Base-by-base conservation (phyloP, 2,888 invertebrate species). In the Amblyjoppa fuscipennis region DNA sequence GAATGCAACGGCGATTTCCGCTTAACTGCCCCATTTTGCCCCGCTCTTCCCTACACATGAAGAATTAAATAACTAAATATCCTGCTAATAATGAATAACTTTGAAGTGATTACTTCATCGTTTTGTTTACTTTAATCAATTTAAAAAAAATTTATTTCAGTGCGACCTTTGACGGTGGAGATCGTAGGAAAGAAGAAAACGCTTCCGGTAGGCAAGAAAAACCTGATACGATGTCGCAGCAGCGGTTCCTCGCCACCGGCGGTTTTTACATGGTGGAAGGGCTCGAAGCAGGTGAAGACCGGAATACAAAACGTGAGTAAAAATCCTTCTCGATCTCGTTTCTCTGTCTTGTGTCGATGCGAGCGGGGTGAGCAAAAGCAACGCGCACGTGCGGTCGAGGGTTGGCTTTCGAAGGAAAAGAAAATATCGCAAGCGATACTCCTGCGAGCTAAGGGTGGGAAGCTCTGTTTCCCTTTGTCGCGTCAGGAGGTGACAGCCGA, bases 251-350 rank as follows among this genome's bases (percentile, higher is more conserved):
- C 97, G 88, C 98, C 98, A 13, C 96, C 97, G 87, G 98, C 98
- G 1, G 95, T 96, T 85, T 96, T 98, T 92, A 97, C 97, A 77
- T 98, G 98, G 98, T 98, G 97, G 97, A 98, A 97, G 94, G 97
- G 97, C 90, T 97, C 96, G 92, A 96, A 97, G 91, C 97, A 97
- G 94, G 95, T 98, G 86, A 97, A 97, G 94, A 96, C 96, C 93
- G 95, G 97, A 94, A 97, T 97, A 81, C 97, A 97, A 95, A 97
- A 97, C 94, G 98, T 98, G 94, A 97, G 97, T 96, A 84, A 51
- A 45, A 49, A 74, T 53, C 38, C 66, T 68, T 41, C 38, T 75
- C 51, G 64, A 79, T 83, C 16, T 51, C 51, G 68, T 73, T 61
- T 34, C 56, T 45, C 68, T 56, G 31, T 16, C 53, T 64, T 49